Conservation (phyloP, 2,113 vertebrate species). For the Oceanites oceanicus region DNA sequence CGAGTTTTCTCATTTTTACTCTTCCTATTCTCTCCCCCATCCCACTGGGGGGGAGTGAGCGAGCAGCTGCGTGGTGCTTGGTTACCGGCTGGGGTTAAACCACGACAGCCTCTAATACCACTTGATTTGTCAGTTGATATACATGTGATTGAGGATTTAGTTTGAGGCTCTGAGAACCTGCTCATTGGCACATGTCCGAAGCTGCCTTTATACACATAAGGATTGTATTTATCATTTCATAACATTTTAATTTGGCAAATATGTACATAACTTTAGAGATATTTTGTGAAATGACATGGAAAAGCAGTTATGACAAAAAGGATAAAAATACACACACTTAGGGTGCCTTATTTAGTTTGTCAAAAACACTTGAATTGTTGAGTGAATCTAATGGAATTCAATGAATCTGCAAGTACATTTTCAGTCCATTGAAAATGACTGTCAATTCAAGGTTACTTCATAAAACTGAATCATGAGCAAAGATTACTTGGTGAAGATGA, state of each 20-base stretch:
- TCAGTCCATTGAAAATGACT: conserved; percentile 29
- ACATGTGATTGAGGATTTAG: neutral
- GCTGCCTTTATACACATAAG: neutral
- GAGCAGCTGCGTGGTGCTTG: too few relatives aligned
- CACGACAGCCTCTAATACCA: neutral
- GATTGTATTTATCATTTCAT: conserved; percentile 1
- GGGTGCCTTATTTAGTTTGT: conserved; percentile 57
- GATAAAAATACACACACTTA: conserved; percentile 34
- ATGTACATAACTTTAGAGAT: neutral
- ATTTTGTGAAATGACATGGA: conserved; percentile 4
- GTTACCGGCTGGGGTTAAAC: too few relatives aligned
- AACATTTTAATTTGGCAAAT: conserved; percentile 5
- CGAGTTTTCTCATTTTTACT: too few relatives aligned
- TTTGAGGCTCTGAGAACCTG: neutral
- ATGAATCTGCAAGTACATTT: conserved; percentile 52
- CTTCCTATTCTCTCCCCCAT: too few relatives aligned
- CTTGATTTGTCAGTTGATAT: neutral
- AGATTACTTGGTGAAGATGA: neutral
- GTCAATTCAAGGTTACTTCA: conserved; percentile 40
- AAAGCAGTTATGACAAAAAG: conserved; percentile 23
- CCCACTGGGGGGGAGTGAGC: too few relatives aligned
- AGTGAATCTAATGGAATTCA: conserved; percentile 57
- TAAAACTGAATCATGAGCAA: neutral
- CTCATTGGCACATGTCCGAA: neutral
- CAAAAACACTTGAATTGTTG: conserved; percentile 46